phyloP scores from a whole-genome alignment of 2,888 invertebrate species.

The Rhamnusium bicolor region DNA sequence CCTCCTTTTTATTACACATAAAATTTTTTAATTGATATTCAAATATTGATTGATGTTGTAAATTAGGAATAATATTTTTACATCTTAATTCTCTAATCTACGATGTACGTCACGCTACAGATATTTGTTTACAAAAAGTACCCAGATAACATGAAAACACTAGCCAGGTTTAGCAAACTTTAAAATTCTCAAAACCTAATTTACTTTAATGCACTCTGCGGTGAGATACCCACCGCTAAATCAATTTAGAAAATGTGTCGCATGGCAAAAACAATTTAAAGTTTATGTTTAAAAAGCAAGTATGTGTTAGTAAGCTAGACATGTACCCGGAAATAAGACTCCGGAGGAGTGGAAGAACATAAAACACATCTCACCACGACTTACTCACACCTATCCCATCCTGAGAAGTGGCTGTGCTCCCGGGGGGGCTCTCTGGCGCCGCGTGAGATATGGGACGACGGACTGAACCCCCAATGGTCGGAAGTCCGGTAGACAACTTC shows the following conservation, averaged over 20 bases:
- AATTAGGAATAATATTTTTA: no score
- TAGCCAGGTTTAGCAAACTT: not conserved
- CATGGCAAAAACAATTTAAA: slow-evolving; percentile 6
- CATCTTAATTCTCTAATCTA: no score
- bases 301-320: slow-evolving; percentile 42
- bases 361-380: slow-evolving; percentile 55
- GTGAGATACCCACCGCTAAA: not conserved
- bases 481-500: slow-evolving; percentile 65
- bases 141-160: not conserved
- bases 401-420: slow-evolving; percentile 56
- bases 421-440: slow-evolving; percentile 63
- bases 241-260: slow-evolving; percentile 1
- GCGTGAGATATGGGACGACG: slow-evolving; percentile 63
- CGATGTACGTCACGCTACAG: no score
- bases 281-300: slow-evolving; percentile 13
- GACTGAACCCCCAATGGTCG: slow-evolving; percentile 59
- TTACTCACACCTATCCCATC: slow-evolving; percentile 58
- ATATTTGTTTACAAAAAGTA: no score
- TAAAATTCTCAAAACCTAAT: not conserved
- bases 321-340: slow-evolving; percentile 45
- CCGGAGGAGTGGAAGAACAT: slow-evolving; percentile 49
- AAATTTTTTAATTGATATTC: no score
- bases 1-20: no score
- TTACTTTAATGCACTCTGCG: slow-evolving; percentile 1
- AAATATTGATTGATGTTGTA: no score